phyloP scores from a whole-genome alignment of 1,140 invertebrate genomes.

The Trichonephila clavipes region DNA sequence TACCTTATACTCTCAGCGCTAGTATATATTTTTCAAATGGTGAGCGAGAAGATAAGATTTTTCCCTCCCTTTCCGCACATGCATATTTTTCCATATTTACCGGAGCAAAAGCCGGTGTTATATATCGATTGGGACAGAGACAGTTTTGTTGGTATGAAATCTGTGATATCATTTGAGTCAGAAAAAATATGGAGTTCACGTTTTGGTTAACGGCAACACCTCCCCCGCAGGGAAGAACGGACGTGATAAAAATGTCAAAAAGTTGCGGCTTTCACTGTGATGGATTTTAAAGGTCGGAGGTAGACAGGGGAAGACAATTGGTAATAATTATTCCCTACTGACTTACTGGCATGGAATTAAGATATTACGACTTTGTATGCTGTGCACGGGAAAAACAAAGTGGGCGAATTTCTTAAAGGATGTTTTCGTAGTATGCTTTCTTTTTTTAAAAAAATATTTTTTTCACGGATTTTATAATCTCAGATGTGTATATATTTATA shows the following conservation, averaged over 20 bases:
- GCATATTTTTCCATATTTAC: background rate
- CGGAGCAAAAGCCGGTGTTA: background rate
- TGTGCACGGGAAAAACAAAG: too few relatives aligned
- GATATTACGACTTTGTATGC: background rate
- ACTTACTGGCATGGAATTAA: background rate
- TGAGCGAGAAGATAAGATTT: background rate
- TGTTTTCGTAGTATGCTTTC: too few relatives aligned
- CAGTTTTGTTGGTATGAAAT: background rate
- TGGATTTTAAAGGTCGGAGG: conserved; percentile 2
- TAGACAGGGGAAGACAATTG: background rate
- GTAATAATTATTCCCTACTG: background rate
- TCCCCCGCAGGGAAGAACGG: background rate
- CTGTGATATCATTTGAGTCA: background rate
- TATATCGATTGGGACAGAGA: background rate
- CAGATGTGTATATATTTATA: too few relatives aligned
- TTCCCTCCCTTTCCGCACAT: background rate
- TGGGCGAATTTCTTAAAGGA: too few relatives aligned
- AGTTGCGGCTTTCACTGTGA: background rate
- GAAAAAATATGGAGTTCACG: background rate
- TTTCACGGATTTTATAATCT: too few relatives aligned
- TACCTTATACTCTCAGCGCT: too few relatives aligned
- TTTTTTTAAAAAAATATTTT: too few relatives aligned
- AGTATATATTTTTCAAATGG: too few relatives aligned
- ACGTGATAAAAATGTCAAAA: background rate
- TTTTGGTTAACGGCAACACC: background rate